These are phyloP conservation scores for Acholoe squamosa DNA, from an alignment of 2,888 invertebrate species.

Conservation along the genomic window DNA sequence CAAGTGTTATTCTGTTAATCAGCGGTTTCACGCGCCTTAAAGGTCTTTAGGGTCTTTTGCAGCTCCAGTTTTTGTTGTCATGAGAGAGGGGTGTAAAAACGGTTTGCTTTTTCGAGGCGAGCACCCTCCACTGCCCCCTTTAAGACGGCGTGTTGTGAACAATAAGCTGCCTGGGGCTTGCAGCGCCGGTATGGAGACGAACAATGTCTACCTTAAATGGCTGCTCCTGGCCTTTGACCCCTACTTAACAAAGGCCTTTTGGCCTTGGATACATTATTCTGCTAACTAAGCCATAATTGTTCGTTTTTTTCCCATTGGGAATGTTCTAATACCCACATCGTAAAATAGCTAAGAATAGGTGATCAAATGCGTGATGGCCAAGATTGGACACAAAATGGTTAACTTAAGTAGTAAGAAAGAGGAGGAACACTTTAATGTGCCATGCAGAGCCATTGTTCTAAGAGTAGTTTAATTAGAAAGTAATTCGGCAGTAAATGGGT, in stretches of 20 bases:
- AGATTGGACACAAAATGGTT: not conserved
- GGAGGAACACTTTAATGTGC: too few relatives aligned
- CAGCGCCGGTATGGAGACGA: not conserved
- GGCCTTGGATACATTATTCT: not conserved
- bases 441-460: too few relatives aligned
- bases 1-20: constrained; percentile 21
- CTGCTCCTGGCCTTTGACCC: constrained; percentile 38
- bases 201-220: constrained; percentile 34
- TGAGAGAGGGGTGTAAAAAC: constrained; percentile 26
- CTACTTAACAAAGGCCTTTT: constrained; percentile 34
- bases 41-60: constrained; percentile 41
- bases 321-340: not conserved
- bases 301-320: not conserved
- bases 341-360: too few relatives aligned
- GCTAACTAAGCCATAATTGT: constrained; percentile 7
- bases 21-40: constrained; percentile 41
- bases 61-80: constrained; percentile 33
- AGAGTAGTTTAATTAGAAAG: too few relatives aligned
- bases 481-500: too few relatives aligned
- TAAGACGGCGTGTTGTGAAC: constrained; percentile 24
- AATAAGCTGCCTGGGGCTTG: not conserved
- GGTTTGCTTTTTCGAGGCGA: constrained; percentile 9
- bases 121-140: constrained; percentile 36
- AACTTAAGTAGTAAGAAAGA: not conserved
- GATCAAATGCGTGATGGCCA: not conserved